Conservation (phyloP, 2,113 vertebrate species). For the Hippoglossus stenolepis region DNA sequence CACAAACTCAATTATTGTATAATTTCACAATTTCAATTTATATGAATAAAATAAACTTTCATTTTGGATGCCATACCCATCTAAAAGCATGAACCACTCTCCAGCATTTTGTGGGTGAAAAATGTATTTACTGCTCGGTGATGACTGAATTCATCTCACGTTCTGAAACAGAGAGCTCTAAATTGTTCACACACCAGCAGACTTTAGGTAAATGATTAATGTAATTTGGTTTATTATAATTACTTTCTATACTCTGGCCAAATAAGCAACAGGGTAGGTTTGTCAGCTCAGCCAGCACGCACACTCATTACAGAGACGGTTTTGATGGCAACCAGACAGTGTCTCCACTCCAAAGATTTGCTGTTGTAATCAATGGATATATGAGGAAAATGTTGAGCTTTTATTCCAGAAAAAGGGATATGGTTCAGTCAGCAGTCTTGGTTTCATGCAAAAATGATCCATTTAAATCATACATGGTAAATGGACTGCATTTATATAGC, state of each 20-base stretch:
- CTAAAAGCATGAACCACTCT: background rate
- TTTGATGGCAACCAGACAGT: constrained; percentile 56
- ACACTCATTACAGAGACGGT: constrained; percentile 60
- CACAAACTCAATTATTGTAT: constrained; percentile 11
- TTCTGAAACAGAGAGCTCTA: constrained; percentile 36
- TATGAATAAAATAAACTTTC: constrained; percentile 21
- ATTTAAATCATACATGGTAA: too few relatives aligned
- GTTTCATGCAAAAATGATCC: constrained; percentile 7
- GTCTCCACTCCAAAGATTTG: constrained; percentile 36
- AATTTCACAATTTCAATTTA: constrained; percentile 7
- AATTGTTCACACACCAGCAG: constrained; percentile 74
- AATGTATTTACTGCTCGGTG: constrained; percentile 39
- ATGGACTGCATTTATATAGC: too few relatives aligned
- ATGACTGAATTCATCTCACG: constrained; percentile 33
- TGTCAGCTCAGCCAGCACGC: constrained; percentile 59
- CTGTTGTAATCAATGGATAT: constrained; percentile 34
- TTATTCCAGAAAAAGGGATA: background rate
- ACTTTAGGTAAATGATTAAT: constrained; percentile 76
- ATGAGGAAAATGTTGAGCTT: constrained; percentile 5
- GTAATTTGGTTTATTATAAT: constrained; percentile 72
- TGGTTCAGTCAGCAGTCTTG: constrained; percentile 3
- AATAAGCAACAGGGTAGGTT: constrained; percentile 64
- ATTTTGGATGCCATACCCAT: constrained; percentile 11
- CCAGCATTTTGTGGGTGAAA: constrained; percentile 18
- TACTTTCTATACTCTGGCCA: constrained; percentile 69